Evolutionary conservation across 2,113 vertebrate genomes (phyloP), one percentile per base, ranked within the genome.

Genomic region (Aramus guarauna): DNA sequence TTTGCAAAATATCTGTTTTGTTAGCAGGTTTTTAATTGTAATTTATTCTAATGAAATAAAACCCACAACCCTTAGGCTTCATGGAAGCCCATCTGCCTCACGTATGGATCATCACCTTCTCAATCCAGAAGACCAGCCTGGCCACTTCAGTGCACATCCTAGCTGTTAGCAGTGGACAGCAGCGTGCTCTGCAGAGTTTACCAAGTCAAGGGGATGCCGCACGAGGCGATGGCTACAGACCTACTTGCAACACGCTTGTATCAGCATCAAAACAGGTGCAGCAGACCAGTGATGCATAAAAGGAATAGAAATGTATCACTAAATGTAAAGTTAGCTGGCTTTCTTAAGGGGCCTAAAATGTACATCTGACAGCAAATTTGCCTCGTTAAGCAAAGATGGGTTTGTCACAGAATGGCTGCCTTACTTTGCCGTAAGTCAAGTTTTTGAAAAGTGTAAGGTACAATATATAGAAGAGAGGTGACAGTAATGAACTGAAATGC

Each of bases 131-230:
- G 9, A 43, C 27, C 17, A 59, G 37, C 55, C 55, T 18, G 50
- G 39, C 15, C 6, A 9, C 59, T 63, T 77, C 63, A 56, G 4
- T 21, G 32, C 34, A 18, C 0, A 4, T 32, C 26, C 22, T 22
- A 30, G 1, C 43, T 17, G 32, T 21, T 12, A 53, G 36, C 5
- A 53, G 66, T 4, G 37, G 41, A 17, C 0, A 4, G 37, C 5
- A 17, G 34, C 9, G 9, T 41, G 48, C 47, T 73, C 48, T 5
- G 3, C 2, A 19, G 58, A 58, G 62, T 27, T 48, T 9, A 27
- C 32, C 0, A 0, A 19, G 50, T 23, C 39, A 15, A 22, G 64
- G 53, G 37, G 52, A 41, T 64, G 43, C 53, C 59, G n/a, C 15
- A 11, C 1, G 4, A 59, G 5, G 29, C 17, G 15, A 12, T 24